Evolutionary conservation across 2,888 invertebrate genomes (phyloP).

Genomic region (Stenoptilia bipunctidactyla): DNA sequence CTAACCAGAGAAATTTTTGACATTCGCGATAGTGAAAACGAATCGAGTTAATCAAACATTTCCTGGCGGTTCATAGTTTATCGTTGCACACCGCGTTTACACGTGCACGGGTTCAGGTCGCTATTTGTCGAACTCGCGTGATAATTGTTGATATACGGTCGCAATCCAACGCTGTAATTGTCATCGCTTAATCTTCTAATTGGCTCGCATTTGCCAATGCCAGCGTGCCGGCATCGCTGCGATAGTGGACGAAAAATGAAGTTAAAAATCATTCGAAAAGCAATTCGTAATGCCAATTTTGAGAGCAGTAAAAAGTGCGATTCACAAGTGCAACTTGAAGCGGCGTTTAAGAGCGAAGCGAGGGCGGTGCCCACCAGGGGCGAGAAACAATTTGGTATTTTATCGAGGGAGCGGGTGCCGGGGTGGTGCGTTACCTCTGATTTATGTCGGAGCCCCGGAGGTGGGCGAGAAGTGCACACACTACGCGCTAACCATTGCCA

Average conservation of each 20-base stretch:
- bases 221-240: constrained; percentile 44
- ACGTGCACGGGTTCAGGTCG: constrained; percentile 38
- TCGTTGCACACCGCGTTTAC: constrained; percentile 34
- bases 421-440: constrained; percentile 51
- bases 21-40: neutral
- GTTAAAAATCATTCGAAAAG: constrained; percentile 26
- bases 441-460: constrained; percentile 53
- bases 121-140: constrained; percentile 67
- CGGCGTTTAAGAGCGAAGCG: constrained; percentile 69
- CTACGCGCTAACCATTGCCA: constrained; percentile 35
- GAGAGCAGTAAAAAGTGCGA: constrained; percentile 69
- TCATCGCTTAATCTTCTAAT: constrained; percentile 72
- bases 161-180: constrained; percentile 66
- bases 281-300: constrained; percentile 64
- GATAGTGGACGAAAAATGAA: constrained; percentile 40
- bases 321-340: constrained; percentile 70
- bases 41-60: neutral
- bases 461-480: constrained; percentile 52
- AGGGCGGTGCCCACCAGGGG: constrained; percentile 66
- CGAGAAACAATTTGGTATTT: constrained; percentile 70
- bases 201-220: constrained; percentile 69
- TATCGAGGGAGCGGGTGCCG: constrained; percentile 53
- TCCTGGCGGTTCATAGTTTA: constrained; percentile 1
- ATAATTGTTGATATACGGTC: constrained; percentile 72
- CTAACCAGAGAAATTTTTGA: too few species aligned